Percentiles rank a stretch among this genome's conserved stretches.
Conservation (phyloP, 1,140 invertebrate species). For the Dendrolimus kikuchii region DNA sequence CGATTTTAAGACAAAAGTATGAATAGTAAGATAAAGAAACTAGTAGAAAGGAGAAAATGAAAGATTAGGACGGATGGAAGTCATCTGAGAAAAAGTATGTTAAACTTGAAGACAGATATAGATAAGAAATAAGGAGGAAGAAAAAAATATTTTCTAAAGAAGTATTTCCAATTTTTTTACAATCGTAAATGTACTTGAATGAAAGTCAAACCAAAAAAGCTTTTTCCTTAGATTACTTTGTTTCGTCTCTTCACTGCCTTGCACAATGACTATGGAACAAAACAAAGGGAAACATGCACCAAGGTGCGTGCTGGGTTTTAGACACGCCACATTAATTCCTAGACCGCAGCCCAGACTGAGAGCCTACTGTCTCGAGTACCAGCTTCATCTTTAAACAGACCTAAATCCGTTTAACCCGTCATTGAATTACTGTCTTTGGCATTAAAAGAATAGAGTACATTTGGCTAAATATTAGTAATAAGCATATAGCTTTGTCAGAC, state of each 20-base stretch:
- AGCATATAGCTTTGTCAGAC: slow-evolving; percentile 17
- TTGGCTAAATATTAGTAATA: too few species aligned
- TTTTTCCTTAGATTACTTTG: neutral
- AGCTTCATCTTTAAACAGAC: slow-evolving; percentile 13
- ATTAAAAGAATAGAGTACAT: neutral
- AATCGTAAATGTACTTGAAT: too few species aligned
- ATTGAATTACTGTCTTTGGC: slow-evolving; percentile 13
- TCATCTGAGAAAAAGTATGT: too few species aligned
- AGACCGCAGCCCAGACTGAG: slow-evolving; percentile 38
- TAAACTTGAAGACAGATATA: too few species aligned
- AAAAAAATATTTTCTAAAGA: too few species aligned
- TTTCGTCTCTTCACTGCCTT: slow-evolving; percentile 19
- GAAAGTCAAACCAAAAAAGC: too few species aligned
- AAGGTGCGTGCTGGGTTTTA: slow-evolving; percentile 50
- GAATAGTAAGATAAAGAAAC: too few species aligned
- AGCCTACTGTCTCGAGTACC: slow-evolving; percentile 53
- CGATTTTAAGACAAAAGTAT: too few species aligned
- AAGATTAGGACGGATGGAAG: too few species aligned
- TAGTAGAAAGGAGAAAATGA: too few species aligned
- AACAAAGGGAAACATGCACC: slow-evolving; percentile 10
- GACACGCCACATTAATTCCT: slow-evolving; percentile 54
- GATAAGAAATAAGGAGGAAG: too few species aligned
- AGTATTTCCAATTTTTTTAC: too few species aligned
- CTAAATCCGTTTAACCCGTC: slow-evolving; percentile 5
- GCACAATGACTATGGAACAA: slow-evolving; percentile 30